phyloP scores from a whole-genome alignment of 2,888 invertebrate species.

The Prosopocoilus inquinatus region DNA sequence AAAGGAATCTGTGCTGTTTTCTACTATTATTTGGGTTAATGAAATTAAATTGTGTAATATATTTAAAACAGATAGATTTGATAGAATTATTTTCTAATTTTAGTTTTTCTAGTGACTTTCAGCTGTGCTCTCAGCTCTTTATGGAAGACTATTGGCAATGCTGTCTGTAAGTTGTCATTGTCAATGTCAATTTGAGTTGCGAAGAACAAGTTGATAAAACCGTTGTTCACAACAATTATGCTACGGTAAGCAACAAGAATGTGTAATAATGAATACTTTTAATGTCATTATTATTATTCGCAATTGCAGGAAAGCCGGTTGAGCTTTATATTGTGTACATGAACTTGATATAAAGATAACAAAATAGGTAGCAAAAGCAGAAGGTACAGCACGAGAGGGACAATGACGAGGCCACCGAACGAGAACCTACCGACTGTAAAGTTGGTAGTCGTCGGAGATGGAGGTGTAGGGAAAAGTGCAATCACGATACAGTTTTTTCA shows the following conservation, averaged over 20 bases:
- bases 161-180: too few relatives aligned
- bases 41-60: too few relatives aligned
- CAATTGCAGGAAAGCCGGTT: constrained; percentile 30
- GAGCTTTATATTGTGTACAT: constrained; percentile 25
- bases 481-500: constrained; percentile 96
- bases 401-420: constrained; percentile 68
- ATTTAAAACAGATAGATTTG: too few relatives aligned
- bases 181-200: too few relatives aligned
- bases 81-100: too few relatives aligned
- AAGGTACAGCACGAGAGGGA: constrained; percentile 40
- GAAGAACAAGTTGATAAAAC: neutral
- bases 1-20: too few relatives aligned
- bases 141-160: too few relatives aligned
- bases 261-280: neutral
- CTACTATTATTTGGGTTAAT: too few relatives aligned
- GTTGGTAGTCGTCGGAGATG: constrained; percentile 90
- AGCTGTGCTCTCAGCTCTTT: too few relatives aligned
- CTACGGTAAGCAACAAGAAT: constrained; percentile 15
- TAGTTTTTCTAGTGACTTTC: too few relatives aligned
- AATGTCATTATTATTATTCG: too few relatives aligned
- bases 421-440: constrained; percentile 77
- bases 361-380: constrained; percentile 42
- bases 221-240: constrained; percentile 5
- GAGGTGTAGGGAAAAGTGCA: constrained; percentile 94
- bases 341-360: constrained; percentile 22